Evolutionary conservation across 2,888 invertebrate genomes (phyloP), one percentile per base, ranked within the genome.

Genomic region (Lucinisca nassula): DNA sequence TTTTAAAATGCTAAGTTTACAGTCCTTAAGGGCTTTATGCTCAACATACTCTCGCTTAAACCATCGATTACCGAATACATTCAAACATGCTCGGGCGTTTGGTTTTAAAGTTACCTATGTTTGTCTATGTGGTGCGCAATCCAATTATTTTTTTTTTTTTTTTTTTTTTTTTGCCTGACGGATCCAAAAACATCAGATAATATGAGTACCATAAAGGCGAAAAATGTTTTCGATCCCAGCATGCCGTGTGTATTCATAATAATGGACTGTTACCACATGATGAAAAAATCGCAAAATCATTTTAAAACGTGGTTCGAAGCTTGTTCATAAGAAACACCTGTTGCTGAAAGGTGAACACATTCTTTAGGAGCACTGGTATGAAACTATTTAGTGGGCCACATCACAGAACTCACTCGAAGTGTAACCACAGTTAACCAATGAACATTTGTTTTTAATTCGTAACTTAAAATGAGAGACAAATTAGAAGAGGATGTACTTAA

Each of bases 401-500:
- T 55, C 85, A 49, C n/a, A 58, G 30, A 76, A 89, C 35, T 78
- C 83, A 45, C 72, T 81, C 8, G 79, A 84, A 32, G 40, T 91
- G 0, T 80, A 91, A 45, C 78, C 51, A 6, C 80, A 84, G 30
- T 70, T 92, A n/a, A 76, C 83, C 14, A 73, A 90, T 24, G 88
- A 88, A 14, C 89, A 90, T 38, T 70, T 55, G n/a, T n/a, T n/a
- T n/a, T n/a, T n/a, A n/a, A n/a, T n/a, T n/a, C n/a, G n/a, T n/a
- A n/a, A n/a, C n/a, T n/a, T n/a, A 58, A 58, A 58, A 17, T 17
- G 58, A 58, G 58, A 58, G 3, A 51, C 17, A 51, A 17, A 17
- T 35, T 89, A 21, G 89, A 82, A 6, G 89, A 87, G 45, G 82
- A 89, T 40, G 87, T 88, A 14, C 55, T 89, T 2, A 77, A 89